Evolutionary conservation across 2,113 vertebrate genomes (phyloP), one percentile per base, ranked within the genome.

Genomic region (Nymphicus hollandicus): DNA sequence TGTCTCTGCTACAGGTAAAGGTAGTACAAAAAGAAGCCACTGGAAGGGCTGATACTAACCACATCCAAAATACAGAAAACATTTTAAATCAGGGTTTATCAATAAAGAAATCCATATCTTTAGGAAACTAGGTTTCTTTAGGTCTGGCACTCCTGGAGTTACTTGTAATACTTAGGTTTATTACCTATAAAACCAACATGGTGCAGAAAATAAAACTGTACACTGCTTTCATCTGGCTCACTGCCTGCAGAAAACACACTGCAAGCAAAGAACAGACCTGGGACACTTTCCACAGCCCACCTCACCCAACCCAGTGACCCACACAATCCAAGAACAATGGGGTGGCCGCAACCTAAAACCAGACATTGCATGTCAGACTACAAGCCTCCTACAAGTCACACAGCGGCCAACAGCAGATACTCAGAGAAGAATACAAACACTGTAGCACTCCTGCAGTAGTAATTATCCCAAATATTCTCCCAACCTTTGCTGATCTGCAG

Each of bases 401-500:
- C 17, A 69, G 71, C 7, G 17, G n/a, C 63, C 86, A 73, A 24
- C 12, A 66, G 69, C 76, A 74, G 76, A 35, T 53, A n/a, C 31
- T 37, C 43, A 12, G 68, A 76, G 41, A 50, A 44, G 28, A 80
- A 47, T 13, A 80, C 31, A 83, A 64, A 70, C 28, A 27, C 31
- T 0, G 0, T 27, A 37, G 90, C 43, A 23, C 50, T 73, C 33
- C 37, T 66, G 39, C 27, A 66, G 17, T 25, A 5, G 0, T 22
- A 65, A 74, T n/a, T 31, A 68, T 13, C 43, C 35, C 37, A 74
- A 94, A 74, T 39, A 70, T 10, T 69, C 50, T 81, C 46, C 41
- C 37, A 74, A 2, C 2, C 33, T 88, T 46, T 37, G 28, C 16
- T 50, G 31, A 77, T 35, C 6, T 17, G 11, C 44, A 90, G 71